Base-by-base conservation (phyloP, 2,797 vertebrate genomes). In the Argentina silus region DNA sequence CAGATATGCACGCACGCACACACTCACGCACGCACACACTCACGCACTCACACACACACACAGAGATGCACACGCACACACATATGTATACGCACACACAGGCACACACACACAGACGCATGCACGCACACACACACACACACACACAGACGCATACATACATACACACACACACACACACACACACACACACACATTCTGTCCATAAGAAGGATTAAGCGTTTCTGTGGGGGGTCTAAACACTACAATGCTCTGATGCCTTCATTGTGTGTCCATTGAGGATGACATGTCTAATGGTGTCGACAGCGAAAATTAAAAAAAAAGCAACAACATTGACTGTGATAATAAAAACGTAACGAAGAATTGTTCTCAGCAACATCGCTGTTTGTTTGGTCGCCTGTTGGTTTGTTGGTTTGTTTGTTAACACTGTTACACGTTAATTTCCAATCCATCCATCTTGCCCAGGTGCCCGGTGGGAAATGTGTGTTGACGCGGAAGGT, bases 171-270 rank as follows among this genome's bases (percentile, higher is more conserved):
- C 21, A 23, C 57, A 23, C 57, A 60, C 57, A 60, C 19, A 19
- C 57, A 60, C 19, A 60, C 57, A 60, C 57, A 23, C 57, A 92
- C 47, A 48, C 47, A 8, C 47, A 7, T 14, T 36, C 11, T 36
- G 59, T 61, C 23, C 23, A 59, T 10, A 23, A 59, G 15, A 61
- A 42, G 59, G 59, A 61, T 61, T 61, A 61, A 61, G 36, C 21
- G 21, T 15, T 2, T 61, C 59, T 61, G 59, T 36, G 14, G 23
- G 56, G 9, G 23, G 17, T 59, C 10, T 60, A 60, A 60, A 60
- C 12, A 36, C 21, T 27, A 36, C 7, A 61, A 2, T 11, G 59
- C 23, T 59, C 27, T 36, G 15, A 61, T 27, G 59, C 11, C 12
- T 36, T 61, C 14, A 36, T 42, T 61, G 59, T 60, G 57, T 15